Percentiles rank a stretch among this genome's conserved stretches.
phyloP scores from a whole-genome alignment of 2,888 invertebrate species.

The Epirrita christyi region DNA sequence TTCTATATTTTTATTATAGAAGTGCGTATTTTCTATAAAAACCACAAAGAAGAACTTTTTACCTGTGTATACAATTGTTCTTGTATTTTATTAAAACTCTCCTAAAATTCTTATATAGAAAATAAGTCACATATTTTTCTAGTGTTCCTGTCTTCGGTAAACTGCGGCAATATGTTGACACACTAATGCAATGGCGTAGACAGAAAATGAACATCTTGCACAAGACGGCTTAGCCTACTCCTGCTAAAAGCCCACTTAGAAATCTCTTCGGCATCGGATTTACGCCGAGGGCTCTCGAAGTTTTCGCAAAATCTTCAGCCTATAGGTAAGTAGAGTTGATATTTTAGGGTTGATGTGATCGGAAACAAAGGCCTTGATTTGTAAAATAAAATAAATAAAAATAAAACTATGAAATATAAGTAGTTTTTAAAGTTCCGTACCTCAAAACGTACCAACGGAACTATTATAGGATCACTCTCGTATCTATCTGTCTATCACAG shows the following conservation, averaged over 20 bases:
- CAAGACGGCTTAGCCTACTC: conserved; percentile 80
- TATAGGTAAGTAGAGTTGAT: conserved; percentile 67
- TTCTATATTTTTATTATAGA: neutral
- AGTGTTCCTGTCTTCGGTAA: conserved; percentile 23
- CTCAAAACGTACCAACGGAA: too few relatives aligned
- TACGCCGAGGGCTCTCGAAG: conserved; percentile 72
- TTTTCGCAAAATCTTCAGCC: conserved; percentile 69
- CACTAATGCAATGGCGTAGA: conserved; percentile 61
- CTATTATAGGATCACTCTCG: too few relatives aligned
- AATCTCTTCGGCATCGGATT: conserved; percentile 78
- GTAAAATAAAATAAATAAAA: too few relatives aligned
- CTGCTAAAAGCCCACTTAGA: conserved; percentile 83
- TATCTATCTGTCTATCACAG: too few relatives aligned
- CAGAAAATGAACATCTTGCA: conserved; percentile 77
- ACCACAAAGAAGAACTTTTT: too few relatives aligned
- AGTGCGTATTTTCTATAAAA: too few relatives aligned
- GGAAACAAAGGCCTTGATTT: conserved; percentile 37
- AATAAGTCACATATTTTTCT: neutral
- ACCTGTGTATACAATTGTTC: too few relatives aligned
- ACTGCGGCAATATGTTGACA: conserved; percentile 40
- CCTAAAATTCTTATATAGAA: neutral
- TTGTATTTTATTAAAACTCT: neutral
- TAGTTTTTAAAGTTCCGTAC: too few relatives aligned
- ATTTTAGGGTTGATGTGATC: conserved; percentile 61
- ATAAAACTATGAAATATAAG: conserved; percentile 5